Evolutionary conservation across 2,888 invertebrate genomes (phyloP), one percentile per base, ranked within the genome.

Genomic region (Cordilura impudica): DNA sequence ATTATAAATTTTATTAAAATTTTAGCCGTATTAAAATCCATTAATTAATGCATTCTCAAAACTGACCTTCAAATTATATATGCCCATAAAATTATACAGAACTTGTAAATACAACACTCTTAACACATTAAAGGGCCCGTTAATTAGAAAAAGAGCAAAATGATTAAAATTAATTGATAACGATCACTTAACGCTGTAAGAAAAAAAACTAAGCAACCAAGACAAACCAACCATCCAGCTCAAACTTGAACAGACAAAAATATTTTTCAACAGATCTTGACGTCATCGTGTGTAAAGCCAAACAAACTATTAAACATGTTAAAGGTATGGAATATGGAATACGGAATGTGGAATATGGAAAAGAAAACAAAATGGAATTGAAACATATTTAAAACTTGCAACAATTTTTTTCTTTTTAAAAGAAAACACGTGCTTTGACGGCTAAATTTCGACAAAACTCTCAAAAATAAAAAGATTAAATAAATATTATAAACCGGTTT

Each of bases 401-500:
- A n/a, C n/a, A n/a, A n/a, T n/a, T n/a, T n/a, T n/a, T n/a, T n/a
- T 31, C 31, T 10, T 12, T 31, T 31, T 8, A 31, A 5, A 31
- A 10, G 2, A 31, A 31, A 31, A 31, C 31, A 31, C 31, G 31
- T 31, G 31, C 31, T 29, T 2, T 2, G 6, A 29, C 6, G 6
- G 10, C 6, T 8, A 29, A 29, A 29, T 8, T n/a, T n/a, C n/a
- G 12, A 31, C 10, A 31, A 31, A 31, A 2, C 10, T 31, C 1
- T 2, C 2, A 51, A 26, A 29, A 5, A 31, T 23, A 26, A 60
- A 67, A 61, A 54, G 31, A 49, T 35, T n/a, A n/a, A n/a, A n/a
- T n/a, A n/a, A n/a, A n/a, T n/a, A n/a, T n/a, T n/a, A n/a, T 54
- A 18, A 75, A 75, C 75, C 75, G 75, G 75, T 75, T 75, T 61